Evolutionary conservation across 2,888 invertebrate genomes (phyloP).

Genomic region (Nomada goodeniana): DNA sequence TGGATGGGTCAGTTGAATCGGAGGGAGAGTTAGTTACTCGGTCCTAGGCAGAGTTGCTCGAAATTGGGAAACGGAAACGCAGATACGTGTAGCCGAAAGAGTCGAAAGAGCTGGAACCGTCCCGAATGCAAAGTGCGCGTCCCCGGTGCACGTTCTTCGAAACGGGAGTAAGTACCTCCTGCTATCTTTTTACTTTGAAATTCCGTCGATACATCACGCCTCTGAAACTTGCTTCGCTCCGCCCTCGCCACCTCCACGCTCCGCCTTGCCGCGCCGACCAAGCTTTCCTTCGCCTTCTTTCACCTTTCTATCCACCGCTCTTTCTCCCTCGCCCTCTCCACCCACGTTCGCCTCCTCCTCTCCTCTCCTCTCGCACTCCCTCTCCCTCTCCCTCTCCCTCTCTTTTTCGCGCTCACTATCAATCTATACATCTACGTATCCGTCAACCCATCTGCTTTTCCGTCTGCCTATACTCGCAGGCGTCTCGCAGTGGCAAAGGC

Average conservation of each 20-base stretch:
- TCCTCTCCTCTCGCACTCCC: background rate
- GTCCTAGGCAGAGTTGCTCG: background rate
- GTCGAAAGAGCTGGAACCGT: background rate
- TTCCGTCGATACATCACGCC: conserved; percentile 83
- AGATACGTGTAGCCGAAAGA: background rate
- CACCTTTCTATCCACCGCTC: conserved; percentile 37
- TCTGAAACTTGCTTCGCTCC: conserved; percentile 78
- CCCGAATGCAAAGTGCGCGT: conserved; percentile 22
- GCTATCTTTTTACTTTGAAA: conserved; percentile 78
- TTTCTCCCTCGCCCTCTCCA: conserved; percentile 10
- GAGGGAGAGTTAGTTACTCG: too few species aligned
- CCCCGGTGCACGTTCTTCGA: conserved; percentile 65
- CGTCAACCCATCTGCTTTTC: background rate
- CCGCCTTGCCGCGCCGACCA: conserved; percentile 75
- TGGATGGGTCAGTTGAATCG: background rate
- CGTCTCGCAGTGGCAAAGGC: too few species aligned
- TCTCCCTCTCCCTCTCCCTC: background rate
- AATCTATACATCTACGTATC: background rate
- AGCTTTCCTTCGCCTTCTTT: conserved; percentile 61
- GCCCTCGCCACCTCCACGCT: conserved; percentile 79
- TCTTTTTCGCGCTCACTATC: background rate
- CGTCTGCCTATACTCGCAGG: too few species aligned
- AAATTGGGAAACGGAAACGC: background rate
- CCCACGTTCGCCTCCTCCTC: conserved; percentile 57
- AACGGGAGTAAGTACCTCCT: conserved; percentile 62